phyloP scores from a whole-genome alignment of 1,140 invertebrate species.

The Anoplolepis gracilipes region DNA sequence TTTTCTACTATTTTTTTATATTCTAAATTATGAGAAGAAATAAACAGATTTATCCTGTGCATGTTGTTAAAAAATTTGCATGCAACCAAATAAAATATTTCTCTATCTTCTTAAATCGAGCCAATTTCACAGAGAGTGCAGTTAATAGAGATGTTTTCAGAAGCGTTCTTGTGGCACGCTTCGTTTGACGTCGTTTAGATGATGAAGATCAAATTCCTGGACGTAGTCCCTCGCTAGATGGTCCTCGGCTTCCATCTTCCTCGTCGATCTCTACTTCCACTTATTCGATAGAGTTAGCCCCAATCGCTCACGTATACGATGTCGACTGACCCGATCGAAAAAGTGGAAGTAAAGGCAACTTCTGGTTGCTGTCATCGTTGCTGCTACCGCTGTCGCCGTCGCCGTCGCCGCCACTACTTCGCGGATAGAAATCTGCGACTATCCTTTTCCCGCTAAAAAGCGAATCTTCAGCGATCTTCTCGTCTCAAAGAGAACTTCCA shows the following conservation, averaged over 20 bases:
- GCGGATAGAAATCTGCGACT: no score
- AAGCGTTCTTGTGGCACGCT: conserved; percentile 35
- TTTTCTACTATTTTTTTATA: not conserved
- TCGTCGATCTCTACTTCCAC: conserved; percentile 83
- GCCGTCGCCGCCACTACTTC: conserved; percentile 59
- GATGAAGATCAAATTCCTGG: conserved; percentile 94
- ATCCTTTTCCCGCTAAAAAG: conserved; percentile 66
- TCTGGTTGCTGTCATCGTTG: conserved; percentile 63
- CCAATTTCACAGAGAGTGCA: no score
- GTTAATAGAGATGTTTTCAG: no score
- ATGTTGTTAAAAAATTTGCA: no score
- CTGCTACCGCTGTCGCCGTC: conserved; percentile 57
- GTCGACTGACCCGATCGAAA: no score
- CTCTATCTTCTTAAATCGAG: not conserved
- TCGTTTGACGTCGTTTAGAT: conserved; percentile 91
- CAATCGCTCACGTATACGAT: conserved; percentile 80
- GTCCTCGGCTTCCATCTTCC: conserved; percentile 87
- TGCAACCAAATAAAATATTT: not conserved
- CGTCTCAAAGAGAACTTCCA: no score
- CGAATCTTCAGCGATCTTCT: no score
- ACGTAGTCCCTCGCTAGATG: conserved; percentile 95
- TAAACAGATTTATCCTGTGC: no score
- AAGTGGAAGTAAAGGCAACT: no score
- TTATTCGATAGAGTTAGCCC: conserved; percentile 79
- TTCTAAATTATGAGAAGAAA: not conserved